These are phyloP conservation scores for Garrulus glandarius DNA, from an alignment of 2,797 vertebrate genomes.

Conservation along the genomic window DNA sequence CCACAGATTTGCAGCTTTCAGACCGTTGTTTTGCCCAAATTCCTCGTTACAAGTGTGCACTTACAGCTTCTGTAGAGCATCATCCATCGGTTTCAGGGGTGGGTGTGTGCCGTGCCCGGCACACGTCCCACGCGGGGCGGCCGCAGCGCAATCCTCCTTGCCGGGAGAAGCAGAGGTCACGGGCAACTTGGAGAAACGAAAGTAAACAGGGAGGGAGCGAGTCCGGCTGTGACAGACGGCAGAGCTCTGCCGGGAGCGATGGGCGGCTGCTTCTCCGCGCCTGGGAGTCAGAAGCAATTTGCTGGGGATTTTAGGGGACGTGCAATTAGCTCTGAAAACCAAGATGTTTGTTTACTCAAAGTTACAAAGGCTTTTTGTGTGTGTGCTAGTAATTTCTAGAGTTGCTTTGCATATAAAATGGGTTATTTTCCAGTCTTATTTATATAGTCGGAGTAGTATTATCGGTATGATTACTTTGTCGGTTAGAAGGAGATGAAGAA, in stretches of 20 bases:
- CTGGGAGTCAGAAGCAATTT: background rate
- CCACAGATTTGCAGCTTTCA: background rate
- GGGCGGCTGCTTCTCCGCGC: background rate
- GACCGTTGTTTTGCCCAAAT: background rate
- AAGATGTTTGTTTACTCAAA: background rate
- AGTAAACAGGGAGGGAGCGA: background rate
- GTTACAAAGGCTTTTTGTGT: background rate
- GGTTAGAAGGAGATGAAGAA: background rate
- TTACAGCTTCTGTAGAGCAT: conserved; percentile 63
- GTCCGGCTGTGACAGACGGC: background rate
- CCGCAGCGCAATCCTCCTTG: background rate
- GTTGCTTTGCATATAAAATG: background rate
- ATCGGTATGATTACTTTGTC: background rate
- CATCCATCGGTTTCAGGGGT: background rate
- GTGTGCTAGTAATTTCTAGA: background rate
- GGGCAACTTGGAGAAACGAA: background rate
- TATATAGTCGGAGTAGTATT: background rate
- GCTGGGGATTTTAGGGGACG: background rate
- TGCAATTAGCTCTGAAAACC: background rate
- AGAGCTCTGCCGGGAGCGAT: background rate
- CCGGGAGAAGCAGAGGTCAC: conserved; percentile 6
- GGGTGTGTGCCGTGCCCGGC: background rate
- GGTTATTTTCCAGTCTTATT: background rate
- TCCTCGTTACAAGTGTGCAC: background rate
- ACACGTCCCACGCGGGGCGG: background rate